Conservation (phyloP, 1,140 invertebrate species). For the Coptotermes formosanus region DNA sequence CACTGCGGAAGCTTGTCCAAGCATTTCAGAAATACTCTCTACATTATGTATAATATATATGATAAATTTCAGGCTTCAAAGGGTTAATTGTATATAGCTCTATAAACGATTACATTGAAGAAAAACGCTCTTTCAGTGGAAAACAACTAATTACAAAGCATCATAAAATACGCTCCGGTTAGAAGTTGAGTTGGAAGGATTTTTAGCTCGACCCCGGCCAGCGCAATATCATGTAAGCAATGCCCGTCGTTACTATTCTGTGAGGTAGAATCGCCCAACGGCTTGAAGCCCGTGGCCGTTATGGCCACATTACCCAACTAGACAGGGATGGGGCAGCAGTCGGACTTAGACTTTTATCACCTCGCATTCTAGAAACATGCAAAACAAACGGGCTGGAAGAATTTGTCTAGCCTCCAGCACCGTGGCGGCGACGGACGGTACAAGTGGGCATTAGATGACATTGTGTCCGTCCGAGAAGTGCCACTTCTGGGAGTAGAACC, state of each 20-base stretch:
- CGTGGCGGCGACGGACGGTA: background rate
- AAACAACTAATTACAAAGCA: background rate
- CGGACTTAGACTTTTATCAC: background rate
- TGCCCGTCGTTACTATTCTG: constrained; percentile 10
- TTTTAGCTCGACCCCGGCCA: background rate
- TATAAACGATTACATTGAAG: background rate
- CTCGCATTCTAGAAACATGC: background rate
- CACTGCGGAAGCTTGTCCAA: too few species aligned
- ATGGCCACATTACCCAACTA: background rate
- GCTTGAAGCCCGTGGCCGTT: background rate
- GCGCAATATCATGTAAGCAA: background rate
- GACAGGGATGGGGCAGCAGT: background rate
- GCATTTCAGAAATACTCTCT: too few species aligned
- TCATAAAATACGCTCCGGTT: background rate
- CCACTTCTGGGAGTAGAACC: background rate
- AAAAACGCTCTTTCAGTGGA: background rate
- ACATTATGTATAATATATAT: too few species aligned
- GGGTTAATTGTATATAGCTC: too few species aligned
- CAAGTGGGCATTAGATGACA: background rate
- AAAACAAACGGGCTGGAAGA: constrained; percentile 14
- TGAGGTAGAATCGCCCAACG: background rate
- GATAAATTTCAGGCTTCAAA: too few species aligned
- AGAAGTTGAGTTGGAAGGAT: background rate
- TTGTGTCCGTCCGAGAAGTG: background rate
- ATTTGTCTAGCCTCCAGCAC: constrained; percentile 6